Evolutionary conservation across 2,797 vertebrate species (phyloP).

Genomic region (Pempheris klunzingeri): DNA sequence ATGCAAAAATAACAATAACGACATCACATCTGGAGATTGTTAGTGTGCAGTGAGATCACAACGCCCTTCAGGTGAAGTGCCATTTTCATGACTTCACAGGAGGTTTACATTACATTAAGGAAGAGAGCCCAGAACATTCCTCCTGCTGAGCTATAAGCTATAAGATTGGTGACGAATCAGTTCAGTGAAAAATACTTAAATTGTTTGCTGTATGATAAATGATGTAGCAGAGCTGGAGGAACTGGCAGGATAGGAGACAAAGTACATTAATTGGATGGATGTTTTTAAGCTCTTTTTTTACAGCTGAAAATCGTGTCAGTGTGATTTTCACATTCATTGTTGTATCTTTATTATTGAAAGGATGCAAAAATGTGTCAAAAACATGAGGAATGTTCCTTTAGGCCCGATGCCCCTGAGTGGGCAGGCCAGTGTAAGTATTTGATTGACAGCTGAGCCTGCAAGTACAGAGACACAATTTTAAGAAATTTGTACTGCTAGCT

Average conservation of each 20-base stretch:
- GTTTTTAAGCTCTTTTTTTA: too few relatives aligned
- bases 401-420: too few relatives aligned
- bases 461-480: background rate
- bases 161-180: slow-evolving; percentile 14
- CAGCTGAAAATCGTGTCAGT: too few relatives aligned
- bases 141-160: slow-evolving; percentile 2
- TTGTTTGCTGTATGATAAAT: slow-evolving; percentile 68
- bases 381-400: background rate
- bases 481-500: background rate
- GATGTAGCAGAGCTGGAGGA: slow-evolving; percentile 61
- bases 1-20: slow-evolving; percentile 5
- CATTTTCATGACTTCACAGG: slow-evolving; percentile 25
- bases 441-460: background rate
- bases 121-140: slow-evolving; percentile 7
- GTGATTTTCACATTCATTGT: too few relatives aligned
- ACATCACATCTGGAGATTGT: slow-evolving; percentile 9
- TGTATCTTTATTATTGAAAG: background rate
- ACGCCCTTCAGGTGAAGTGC: slow-evolving; percentile 6
- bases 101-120: slow-evolving; percentile 16
- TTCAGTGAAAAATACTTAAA: slow-evolving; percentile 46
- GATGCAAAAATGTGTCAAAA: background rate
- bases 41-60: slow-evolving; percentile 18
- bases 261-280: slow-evolving; percentile 61
- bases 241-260: slow-evolving; percentile 56
- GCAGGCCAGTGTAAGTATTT: background rate